Evolutionary conservation across 2,797 vertebrate species (phyloP).

Genomic region (Chiloscyllium punctatum): DNA sequence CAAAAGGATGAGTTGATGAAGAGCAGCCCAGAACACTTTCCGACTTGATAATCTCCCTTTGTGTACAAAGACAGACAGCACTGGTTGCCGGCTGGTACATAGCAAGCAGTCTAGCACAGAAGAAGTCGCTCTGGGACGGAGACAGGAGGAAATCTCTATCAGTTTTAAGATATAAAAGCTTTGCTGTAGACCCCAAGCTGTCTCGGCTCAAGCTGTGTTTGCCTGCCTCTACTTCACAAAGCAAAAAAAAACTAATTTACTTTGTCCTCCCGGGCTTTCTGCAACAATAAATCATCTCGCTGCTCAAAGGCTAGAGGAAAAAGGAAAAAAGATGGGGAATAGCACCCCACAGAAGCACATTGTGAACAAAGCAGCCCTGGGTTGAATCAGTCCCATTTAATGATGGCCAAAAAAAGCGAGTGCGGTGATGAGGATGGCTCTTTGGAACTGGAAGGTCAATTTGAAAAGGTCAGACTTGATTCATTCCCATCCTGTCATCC

Average conservation of each 20-base stretch:
- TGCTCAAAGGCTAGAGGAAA: neutral
- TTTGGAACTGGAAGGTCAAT: neutral
- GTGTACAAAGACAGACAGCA: no score
- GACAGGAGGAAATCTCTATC: constrained; percentile 31
- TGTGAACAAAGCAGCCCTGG: neutral
- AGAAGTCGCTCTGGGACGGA: neutral
- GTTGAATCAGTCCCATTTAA: neutral
- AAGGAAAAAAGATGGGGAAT: neutral
- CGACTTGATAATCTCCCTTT: neutral
- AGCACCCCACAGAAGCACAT: neutral
- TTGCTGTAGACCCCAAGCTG: constrained; percentile 31
- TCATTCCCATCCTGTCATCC: neutral
- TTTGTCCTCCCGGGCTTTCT: constrained; percentile 16
- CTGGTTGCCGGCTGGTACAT: neutral
- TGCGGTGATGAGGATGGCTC: neutral
- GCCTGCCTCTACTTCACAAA: constrained; percentile 19
- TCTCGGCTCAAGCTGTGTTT: constrained; percentile 13
- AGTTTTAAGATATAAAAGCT: constrained; percentile 27
- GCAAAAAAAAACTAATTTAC: constrained; percentile 33
- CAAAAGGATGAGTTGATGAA: neutral
- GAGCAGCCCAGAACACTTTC: neutral
- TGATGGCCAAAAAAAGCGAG: neutral
- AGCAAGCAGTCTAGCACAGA: neutral
- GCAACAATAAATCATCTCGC: constrained; percentile 22
- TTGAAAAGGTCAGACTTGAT: neutral